Evolutionary conservation across 2,888 invertebrate species (phyloP).

Genomic region (Orthosia gracilis): DNA sequence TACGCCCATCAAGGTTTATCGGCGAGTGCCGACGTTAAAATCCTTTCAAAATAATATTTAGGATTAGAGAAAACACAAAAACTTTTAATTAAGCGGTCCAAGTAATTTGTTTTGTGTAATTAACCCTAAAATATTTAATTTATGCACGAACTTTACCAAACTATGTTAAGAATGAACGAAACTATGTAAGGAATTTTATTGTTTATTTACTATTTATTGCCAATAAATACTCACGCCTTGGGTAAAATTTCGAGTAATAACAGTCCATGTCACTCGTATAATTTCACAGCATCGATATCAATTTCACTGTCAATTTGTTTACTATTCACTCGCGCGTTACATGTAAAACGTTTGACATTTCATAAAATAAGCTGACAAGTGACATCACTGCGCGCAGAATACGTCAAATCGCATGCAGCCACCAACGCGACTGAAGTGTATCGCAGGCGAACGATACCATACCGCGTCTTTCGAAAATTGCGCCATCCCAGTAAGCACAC

Average conservation of each 20-base stretch:
- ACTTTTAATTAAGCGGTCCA: conserved; percentile 8
- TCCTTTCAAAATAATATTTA: conserved; percentile 15
- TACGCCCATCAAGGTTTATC: conserved; percentile 21
- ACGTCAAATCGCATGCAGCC: conserved; percentile 91
- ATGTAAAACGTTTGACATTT: conserved; percentile 90
- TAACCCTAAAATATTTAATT: conserved; percentile 57
- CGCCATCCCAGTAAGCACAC: conserved; percentile 91
- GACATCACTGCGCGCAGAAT: conserved; percentile 90
- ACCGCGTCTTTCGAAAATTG: conserved; percentile 92
- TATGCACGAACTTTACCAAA: conserved; percentile 58
- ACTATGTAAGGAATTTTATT: conserved; percentile 87
- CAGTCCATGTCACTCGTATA: conserved; percentile 89
- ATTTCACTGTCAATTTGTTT: conserved; percentile 89
- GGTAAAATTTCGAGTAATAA: conserved; percentile 91
- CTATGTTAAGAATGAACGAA: conserved; percentile 80
- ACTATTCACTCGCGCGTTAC: conserved; percentile 88
- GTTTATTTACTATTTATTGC: conserved; percentile 84
- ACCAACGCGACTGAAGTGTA: conserved; percentile 92
- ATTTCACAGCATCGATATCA: conserved; percentile 86
- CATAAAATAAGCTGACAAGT: conserved; percentile 90
- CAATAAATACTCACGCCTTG: conserved; percentile 90
- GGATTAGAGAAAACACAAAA: conserved; percentile 23
- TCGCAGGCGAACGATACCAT: conserved; percentile 90
- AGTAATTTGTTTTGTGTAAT: conserved; percentile 37
- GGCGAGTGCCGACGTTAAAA: not conserved